These are phyloP conservation scores for Dorcus hopei DNA, from an alignment of 2,888 invertebrate species.

Conservation along the genomic window DNA sequence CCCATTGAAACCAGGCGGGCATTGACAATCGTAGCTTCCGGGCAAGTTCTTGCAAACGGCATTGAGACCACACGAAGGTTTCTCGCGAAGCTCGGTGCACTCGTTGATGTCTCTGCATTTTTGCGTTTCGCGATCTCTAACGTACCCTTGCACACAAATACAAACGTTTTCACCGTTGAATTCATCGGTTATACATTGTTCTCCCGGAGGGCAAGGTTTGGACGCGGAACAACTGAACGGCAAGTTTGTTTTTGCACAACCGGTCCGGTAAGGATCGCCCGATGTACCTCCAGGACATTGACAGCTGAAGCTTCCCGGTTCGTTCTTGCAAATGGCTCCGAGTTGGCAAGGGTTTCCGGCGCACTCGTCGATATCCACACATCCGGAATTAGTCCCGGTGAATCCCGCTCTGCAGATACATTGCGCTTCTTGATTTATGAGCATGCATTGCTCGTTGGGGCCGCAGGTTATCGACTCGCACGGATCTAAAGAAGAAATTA, in stretches of 20 bases:
- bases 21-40: slow-evolving; percentile 90
- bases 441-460: slow-evolving; percentile 84
- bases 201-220: slow-evolving; percentile 79
- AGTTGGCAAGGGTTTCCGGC: slow-evolving; percentile 73
- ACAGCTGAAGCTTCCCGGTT: slow-evolving; percentile 81
- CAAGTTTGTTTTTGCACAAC: slow-evolving; percentile 65
- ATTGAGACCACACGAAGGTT: slow-evolving; percentile 81
- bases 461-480: slow-evolving; percentile 84
- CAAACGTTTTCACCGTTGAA: slow-evolving; percentile 76
- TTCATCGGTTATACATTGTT: slow-evolving; percentile 80
- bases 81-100: slow-evolving; percentile 70
- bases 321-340: slow-evolving; percentile 86
- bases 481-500: slow-evolving; percentile 64
- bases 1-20: slow-evolving; percentile 82
- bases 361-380: slow-evolving; percentile 89
- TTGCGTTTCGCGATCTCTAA: slow-evolving; percentile 69
- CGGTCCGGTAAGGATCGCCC: slow-evolving; percentile 77
- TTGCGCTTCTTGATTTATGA: slow-evolving; percentile 77
- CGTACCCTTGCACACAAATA: slow-evolving; percentile 84
- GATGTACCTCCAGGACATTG: slow-evolving; percentile 81
- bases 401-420: slow-evolving; percentile 82
- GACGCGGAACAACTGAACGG: slow-evolving; percentile 69
- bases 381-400: slow-evolving; percentile 70
- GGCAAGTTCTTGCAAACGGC: slow-evolving; percentile 90
- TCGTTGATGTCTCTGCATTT: slow-evolving; percentile 85